These are phyloP conservation scores for Xenopus petersii DNA, from an alignment of 2,797 vertebrate genomes.

Conservation along the genomic window DNA sequence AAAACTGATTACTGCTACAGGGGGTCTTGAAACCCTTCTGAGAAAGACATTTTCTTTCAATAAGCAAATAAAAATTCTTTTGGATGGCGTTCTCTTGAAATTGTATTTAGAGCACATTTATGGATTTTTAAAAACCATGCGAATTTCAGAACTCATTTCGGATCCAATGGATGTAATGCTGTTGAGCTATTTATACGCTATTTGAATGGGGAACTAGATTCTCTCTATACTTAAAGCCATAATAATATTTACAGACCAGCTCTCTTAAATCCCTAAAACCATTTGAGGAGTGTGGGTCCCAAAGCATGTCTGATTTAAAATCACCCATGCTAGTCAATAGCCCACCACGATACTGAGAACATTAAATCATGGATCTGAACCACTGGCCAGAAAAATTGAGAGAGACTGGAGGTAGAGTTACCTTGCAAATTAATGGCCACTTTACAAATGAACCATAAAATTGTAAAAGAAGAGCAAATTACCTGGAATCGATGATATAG, in stretches of 20 bases:
- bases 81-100: too few species aligned
- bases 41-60: too few species aligned
- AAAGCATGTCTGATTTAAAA: conserved; percentile 49
- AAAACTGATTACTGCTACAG: too few species aligned
- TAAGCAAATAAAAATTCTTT: too few species aligned
- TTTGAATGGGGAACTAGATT: too few species aligned
- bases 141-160: too few species aligned
- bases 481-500: conserved; percentile 48
- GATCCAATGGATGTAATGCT: too few species aligned
- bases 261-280: conserved; percentile 15
- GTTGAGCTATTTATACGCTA: too few species aligned
- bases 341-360: conserved; percentile 31
- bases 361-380: conserved; percentile 25
- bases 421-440: conserved; percentile 40
- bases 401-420: conserved; percentile 50
- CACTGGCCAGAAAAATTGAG: conserved; percentile 43
- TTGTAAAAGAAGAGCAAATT: conserved; percentile 40
- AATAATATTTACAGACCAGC: background rate
- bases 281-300: conserved; percentile 19
- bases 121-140: too few species aligned
- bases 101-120: too few species aligned
- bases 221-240: too few species aligned
- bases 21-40: too few species aligned
- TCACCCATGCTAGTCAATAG: conserved; percentile 47
- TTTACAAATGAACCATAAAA: conserved; percentile 44